Percentiles rank a stretch among this genome's conserved stretches.
Conservation (phyloP, 2,888 invertebrate species). For the Camptogramma bilineatum region DNA sequence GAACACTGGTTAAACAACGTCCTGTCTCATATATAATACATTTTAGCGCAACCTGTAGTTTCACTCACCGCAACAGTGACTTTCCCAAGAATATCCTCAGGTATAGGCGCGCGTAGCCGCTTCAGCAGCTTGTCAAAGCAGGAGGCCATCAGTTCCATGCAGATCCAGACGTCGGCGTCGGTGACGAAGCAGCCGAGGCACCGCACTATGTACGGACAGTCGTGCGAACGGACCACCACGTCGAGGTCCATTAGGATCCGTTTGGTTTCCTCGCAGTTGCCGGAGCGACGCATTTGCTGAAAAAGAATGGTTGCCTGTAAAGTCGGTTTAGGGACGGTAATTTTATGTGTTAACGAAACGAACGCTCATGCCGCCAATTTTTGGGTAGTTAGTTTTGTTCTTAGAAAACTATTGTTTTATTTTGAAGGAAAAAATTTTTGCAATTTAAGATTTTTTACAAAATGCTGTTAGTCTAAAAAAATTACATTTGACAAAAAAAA, state of each 20-base stretch:
- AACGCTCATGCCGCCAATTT: too few relatives aligned
- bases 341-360: too few relatives aligned
- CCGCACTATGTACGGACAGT: conserved; percentile 98
- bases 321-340: too few relatives aligned
- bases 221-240: conserved; percentile 98
- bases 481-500: too few relatives aligned
- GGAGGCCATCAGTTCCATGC: conserved; percentile 99
- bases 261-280: conserved; percentile 98
- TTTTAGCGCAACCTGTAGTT: too few relatives aligned
- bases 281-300: conserved; percentile 98
- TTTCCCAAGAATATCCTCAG: conserved; percentile 98
- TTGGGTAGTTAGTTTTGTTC: too few relatives aligned
- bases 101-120: conserved; percentile 93
- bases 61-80: conserved; percentile 98
- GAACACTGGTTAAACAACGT: too few relatives aligned
- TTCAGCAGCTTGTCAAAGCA: conserved; percentile 99
- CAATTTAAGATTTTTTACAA: too few relatives aligned
- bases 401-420: too few relatives aligned
- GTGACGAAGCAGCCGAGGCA: conserved; percentile 99
- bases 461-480: too few relatives aligned
- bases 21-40: too few relatives aligned
- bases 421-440: too few relatives aligned
- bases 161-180: conserved; percentile 99
- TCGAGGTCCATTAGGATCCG: conserved; percentile 99
- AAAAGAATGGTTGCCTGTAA: background rate